A percentile compares a stretch with the other conserved stretches of the same genome.
These are phyloP conservation scores for Distichodus sexfasciatus DNA, from an alignment of 2,797 vertebrate genomes.

Conservation along the genomic window DNA sequence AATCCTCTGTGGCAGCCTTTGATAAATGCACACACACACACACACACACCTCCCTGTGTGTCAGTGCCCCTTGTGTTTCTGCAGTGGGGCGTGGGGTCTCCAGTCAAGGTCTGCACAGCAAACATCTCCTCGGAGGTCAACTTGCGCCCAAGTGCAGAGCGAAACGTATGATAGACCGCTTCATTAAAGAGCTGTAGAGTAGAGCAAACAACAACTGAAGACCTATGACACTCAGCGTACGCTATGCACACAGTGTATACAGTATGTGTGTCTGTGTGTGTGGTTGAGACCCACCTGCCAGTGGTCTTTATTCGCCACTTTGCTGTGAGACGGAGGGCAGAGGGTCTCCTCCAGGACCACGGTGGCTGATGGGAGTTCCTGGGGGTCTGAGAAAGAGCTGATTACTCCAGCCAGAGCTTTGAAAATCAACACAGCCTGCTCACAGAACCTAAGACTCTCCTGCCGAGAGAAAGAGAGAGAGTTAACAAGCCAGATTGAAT, in stretches of 20 bases:
- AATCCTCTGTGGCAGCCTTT: background rate
- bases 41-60: conserved; percentile 11
- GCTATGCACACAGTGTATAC: no score
- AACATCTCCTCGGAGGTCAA: conserved; percentile 64
- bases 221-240: no score
- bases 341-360: conserved; percentile 66
- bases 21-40: background rate
- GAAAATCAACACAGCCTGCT: conserved; percentile 74
- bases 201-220: conserved; percentile 10
- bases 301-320: conserved; percentile 61
- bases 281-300: conserved; percentile 65
- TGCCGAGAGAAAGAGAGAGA: conserved; percentile 50
- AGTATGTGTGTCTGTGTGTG: background rate
- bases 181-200: conserved; percentile 37
- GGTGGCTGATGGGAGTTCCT: conserved; percentile 64
- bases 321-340: conserved; percentile 26
- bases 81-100: conserved; percentile 52
- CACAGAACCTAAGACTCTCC: conserved; percentile 84
- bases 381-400: conserved; percentile 69
- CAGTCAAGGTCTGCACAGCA: conserved; percentile 65
- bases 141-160: conserved; percentile 61
- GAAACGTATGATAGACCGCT: conserved; percentile 44
- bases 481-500: background rate
- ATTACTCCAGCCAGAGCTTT: conserved; percentile 78
- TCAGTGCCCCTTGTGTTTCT: conserved; percentile 17